Conservation (phyloP, 92 coral and sea anemone genomes). For the Pocillopora meandrina region DNA sequence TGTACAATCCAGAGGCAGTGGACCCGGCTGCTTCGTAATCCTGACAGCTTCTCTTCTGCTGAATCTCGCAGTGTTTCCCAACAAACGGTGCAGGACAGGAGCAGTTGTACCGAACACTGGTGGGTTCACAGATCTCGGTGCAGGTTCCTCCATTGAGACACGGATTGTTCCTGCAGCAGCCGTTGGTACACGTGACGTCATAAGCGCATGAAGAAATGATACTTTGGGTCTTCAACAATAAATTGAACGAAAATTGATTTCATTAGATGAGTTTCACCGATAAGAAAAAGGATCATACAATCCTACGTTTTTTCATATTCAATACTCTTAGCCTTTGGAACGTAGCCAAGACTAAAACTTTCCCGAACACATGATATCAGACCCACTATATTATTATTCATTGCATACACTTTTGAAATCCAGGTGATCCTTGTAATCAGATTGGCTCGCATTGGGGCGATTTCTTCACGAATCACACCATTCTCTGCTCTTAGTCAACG, state of each 20-base stretch:
- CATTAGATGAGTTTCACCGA: too few relatives aligned
- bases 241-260: too few relatives aligned
- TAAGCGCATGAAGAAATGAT: background rate
- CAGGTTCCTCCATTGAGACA: constrained; percentile 30
- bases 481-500: too few relatives aligned
- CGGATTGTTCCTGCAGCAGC: constrained; percentile 18
- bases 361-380: background rate
- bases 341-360: too few relatives aligned
- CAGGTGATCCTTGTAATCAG: too few relatives aligned
- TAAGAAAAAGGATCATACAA: too few relatives aligned
- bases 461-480: too few relatives aligned
- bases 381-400: background rate
- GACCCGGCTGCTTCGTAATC: constrained; percentile 9
- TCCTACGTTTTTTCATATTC: too few relatives aligned
- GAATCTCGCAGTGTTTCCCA: constrained; percentile 20
- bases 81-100: constrained; percentile 7
- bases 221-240: too few relatives aligned
- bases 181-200: constrained; percentile 7
- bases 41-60: constrained; percentile 1
- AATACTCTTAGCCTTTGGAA: too few relatives aligned
- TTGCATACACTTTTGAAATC: too few relatives aligned
- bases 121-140: background rate
- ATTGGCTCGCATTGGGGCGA: too few relatives aligned
- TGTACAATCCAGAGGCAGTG: background rate
- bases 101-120: constrained; percentile 22